A percentile compares a stretch with the other conserved stretches of the same genome.
phyloP scores from a whole-genome alignment of 2,113 vertebrate genomes.

The Phaethornis superciliosus region DNA sequence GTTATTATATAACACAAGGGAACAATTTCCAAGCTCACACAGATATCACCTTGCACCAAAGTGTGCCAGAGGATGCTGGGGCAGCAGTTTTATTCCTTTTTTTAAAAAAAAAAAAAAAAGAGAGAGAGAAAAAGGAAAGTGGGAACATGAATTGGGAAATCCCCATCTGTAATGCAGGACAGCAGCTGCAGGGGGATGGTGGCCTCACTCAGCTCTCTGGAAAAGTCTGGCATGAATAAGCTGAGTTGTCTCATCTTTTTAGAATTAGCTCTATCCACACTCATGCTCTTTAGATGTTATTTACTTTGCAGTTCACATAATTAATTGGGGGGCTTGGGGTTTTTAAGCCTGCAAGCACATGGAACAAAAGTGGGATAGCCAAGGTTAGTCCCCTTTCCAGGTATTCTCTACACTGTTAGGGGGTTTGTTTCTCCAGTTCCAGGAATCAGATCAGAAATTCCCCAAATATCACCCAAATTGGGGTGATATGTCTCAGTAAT shows the following conservation, averaged over 20 bases:
- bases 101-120: background rate
- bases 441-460: background rate
- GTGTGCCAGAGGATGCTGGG: background rate
- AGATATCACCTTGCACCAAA: background rate
- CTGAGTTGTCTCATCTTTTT: background rate
- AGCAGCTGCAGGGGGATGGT: rapidly evolving
- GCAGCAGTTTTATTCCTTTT: rapidly evolving
- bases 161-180: background rate
- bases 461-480: background rate
- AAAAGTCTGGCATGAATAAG: background rate
- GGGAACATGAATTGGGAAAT: background rate
- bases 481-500: background rate
- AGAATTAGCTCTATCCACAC: background rate
- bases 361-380: background rate
- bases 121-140: background rate
- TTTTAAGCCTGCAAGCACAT: background rate
- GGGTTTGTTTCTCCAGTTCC: background rate
- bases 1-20: background rate
- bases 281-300: background rate
- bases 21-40: background rate
- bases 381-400: background rate
- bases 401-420: background rate
- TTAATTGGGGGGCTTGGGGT: background rate
- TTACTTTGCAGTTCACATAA: background rate
- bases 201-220: background rate